Evolutionary conservation across 64 coral and sea anemone genomes (phyloP), one percentile per base, ranked within the genome.

Genomic region (Montipora capricornis): DNA sequence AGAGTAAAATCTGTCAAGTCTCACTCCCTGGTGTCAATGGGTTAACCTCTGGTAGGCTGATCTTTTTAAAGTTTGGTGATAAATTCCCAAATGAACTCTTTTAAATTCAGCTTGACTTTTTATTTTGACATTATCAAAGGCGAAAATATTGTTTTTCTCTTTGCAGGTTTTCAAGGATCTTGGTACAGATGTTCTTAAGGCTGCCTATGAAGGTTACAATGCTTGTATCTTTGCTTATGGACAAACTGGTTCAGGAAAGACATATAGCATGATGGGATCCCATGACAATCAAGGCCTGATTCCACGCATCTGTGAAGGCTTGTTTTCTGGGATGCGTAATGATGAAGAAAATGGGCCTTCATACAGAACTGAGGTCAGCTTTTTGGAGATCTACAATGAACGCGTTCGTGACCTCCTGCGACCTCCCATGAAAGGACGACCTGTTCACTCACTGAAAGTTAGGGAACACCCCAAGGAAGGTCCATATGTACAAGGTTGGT

Each of bases 391-490:
- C 68, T 99, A 99, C 7, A 95, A 99, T 49, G 98, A 99, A 24
- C 95, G 90, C 81, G 98, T 99, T 0, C 77, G 98, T 7, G 98
- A 99, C 73, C 66, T 99, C 2, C 60, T 99, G 1, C 81, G 95
- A 57, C 98, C 98, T 9, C 98, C 98, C 12, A 87, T 92, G n/a
- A 99, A 96, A 75, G 95, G 95, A 67, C 78, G 87, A 6, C 59
- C 83, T 16, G 89, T 94, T 26, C 98, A 99, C 47, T 96, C 95
- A 11, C 90, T 99, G 55, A 76, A 86, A 78, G 98, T 99, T 2
- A 49, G 98, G 81, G 98, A 99, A 51, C 98, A 99, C 66, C 98
- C 98, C 13, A 99, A 96, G 64, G 98, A 99, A 55, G 98, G 98
- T 52, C 95, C 95, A 2, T 99, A 99, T 94, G 98, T 99, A 3